Evolutionary conservation across 2,113 vertebrate species (phyloP).

Genomic region (Desmodus rotundus): DNA sequence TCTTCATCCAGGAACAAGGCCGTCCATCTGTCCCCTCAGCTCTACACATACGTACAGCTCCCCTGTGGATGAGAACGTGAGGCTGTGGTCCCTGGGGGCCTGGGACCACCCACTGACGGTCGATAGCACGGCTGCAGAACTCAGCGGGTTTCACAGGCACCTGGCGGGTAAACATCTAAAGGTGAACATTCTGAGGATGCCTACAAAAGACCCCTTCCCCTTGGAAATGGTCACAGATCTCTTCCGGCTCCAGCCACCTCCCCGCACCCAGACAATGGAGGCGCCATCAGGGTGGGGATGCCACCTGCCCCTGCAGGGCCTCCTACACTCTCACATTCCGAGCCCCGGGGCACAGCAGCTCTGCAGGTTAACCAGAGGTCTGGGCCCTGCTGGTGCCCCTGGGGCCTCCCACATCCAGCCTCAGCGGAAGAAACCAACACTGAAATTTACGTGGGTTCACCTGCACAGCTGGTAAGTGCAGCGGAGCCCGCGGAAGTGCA

Average conservation of each 20-base stretch:
- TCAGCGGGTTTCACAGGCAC: background rate
- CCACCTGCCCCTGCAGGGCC: background rate
- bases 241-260: background rate
- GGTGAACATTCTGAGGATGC: background rate
- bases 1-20: background rate
- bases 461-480: too few species aligned
- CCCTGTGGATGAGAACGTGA: background rate
- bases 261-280: background rate
- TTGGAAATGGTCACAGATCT: background rate
- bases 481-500: too few species aligned
- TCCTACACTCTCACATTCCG: rapidly evolving
- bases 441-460: background rate
- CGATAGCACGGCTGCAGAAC: rapidly evolving
- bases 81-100: background rate
- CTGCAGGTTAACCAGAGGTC: background rate
- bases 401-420: background rate
- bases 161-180: background rate
- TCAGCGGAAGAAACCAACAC: background rate
- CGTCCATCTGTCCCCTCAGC: background rate
- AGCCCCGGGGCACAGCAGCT: background rate
- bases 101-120: rapidly evolving
- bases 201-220: rapidly evolving
- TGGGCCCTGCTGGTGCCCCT: rapidly evolving
- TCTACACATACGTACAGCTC: background rate
- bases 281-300: rapidly evolving